Conservation (phyloP, 2,113 vertebrate genomes). For the Bujurquina vittata region DNA sequence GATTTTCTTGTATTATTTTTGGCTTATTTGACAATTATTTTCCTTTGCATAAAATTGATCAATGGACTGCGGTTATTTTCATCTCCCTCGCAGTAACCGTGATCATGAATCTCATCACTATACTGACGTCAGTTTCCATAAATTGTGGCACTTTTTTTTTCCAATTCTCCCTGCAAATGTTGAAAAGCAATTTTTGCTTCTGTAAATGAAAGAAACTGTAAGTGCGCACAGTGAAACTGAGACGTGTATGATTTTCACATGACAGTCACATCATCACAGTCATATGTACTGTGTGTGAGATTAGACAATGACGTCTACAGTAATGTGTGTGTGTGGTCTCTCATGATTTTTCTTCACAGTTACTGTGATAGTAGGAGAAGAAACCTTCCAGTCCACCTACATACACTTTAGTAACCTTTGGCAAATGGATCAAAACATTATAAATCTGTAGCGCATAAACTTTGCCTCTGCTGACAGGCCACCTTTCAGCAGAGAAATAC, state of each 20-base stretch:
- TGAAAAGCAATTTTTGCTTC: background rate
- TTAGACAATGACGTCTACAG: background rate
- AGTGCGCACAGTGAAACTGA: background rate
- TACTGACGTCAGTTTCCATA: background rate
- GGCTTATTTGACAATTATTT: background rate
- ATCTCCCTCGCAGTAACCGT: background rate
- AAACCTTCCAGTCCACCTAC: background rate
- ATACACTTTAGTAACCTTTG: background rate
- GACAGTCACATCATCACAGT: background rate
- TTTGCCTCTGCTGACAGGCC: background rate
- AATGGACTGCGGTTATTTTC: background rate
- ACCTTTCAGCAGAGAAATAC: background rate
- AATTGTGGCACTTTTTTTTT: background rate
- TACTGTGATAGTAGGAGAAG: background rate
- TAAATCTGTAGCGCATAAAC: background rate
- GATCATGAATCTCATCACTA: background rate
- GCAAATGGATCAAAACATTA: background rate
- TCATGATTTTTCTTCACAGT: background rate
- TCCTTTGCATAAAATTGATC: background rate
- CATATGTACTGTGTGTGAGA: background rate
- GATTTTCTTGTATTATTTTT: background rate
- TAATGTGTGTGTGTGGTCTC: background rate
- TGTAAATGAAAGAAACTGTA: background rate
- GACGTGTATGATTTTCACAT: background rate
- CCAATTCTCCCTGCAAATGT: background rate